Percentiles rank a stretch among this genome's conserved stretches.
phyloP scores from a whole-genome alignment of 1,140 invertebrate genomes.

The Epicauta chinensis region DNA sequence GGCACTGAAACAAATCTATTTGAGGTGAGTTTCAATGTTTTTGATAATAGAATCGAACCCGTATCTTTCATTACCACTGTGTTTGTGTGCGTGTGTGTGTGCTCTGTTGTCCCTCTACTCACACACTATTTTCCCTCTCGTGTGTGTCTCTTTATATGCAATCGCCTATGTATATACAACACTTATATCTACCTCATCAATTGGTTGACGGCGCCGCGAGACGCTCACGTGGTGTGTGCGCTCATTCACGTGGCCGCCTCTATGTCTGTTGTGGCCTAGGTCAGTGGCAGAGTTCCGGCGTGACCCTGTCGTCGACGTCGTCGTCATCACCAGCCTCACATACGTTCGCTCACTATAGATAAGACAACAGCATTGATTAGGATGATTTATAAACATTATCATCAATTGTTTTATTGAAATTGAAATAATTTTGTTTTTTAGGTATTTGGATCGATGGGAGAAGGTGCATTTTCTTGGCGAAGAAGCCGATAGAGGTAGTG shows the following conservation, averaged over 20 bases:
- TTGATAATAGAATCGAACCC: too few relatives aligned
- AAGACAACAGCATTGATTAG: slow-evolving; percentile 12
- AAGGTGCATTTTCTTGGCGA: slow-evolving; percentile 80
- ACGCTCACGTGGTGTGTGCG: slow-evolving; percentile 29
- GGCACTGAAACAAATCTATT: slow-evolving; percentile 82
- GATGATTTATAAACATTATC: too few relatives aligned
- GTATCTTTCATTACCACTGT: neutral
- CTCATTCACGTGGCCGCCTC: slow-evolving; percentile 20
- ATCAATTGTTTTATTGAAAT: too few relatives aligned
- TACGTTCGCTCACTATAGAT: slow-evolving; percentile 9
- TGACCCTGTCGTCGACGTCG: slow-evolving; percentile 8
- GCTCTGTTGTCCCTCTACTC: slow-evolving; percentile 5
- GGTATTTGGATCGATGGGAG: slow-evolving; percentile 77
- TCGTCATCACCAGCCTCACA: neutral
- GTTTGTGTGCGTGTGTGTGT: neutral
- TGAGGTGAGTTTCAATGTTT: slow-evolving; percentile 68
- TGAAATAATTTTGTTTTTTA: slow-evolving; percentile 44
- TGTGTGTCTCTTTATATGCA: neutral
- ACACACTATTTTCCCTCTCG: slow-evolving; percentile 5
- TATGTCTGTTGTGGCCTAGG: slow-evolving; percentile 17
- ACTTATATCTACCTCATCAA: too few relatives aligned
- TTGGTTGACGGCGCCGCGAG: slow-evolving; percentile 11
- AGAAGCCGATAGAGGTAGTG: slow-evolving; percentile 65
- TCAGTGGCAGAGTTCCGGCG: slow-evolving; percentile 18
- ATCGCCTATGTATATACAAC: neutral